Evolutionary conservation across 64 coral and sea anemone species (phyloP), one percentile per base, ranked within the genome.

Genomic region (Pocillopora verrucosa): DNA sequence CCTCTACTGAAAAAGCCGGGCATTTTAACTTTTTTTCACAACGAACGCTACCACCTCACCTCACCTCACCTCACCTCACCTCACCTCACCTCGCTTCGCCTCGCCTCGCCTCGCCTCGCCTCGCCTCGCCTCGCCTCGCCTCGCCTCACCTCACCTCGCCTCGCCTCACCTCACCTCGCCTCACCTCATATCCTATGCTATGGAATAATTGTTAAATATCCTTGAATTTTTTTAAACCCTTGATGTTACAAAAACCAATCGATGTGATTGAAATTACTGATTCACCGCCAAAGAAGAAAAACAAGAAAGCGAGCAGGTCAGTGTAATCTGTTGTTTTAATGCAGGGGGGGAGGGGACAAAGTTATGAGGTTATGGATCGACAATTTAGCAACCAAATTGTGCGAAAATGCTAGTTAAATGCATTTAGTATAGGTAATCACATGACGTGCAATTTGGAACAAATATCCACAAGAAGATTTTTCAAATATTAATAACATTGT

Each of bases 301-400:
- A 76, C 34, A 76, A 76, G 73, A 76, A 76, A 76, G 73, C 4
- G 73, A 76, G 73, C 73, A 76, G 25, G 73, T 76, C 73, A 76
- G 24, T 76, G 73, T 76, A 76, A 76, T 76, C 73, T 76, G 24
- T 76, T 76, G 73, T 76, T 76, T 76, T 76, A 67, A 67, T 76
- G 73, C 73, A 76, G 34, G 73, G 73, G 73, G 73, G 73, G 6
- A 36, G 73, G 73, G 73, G 73, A 76, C 73, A 76, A 76, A 76
- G 73, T 76, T 35, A 9, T 76, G 73, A n/a, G n/a, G n/a, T n/a
- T n/a, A n/a, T n/a, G n/a, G n/a, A n/a, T n/a, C n/a, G n/a, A 76
- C 73, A 73, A 25, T 73, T 73, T 73, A 73, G 70, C 6, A 19
- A 73, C 19, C 19, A 17, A 73, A 26, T 73, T 73, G 73, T 75